Evolutionary conservation across 2,888 invertebrate species (phyloP), one percentile per base, ranked within the genome.

Genomic region (Orthosia gracilis): DNA sequence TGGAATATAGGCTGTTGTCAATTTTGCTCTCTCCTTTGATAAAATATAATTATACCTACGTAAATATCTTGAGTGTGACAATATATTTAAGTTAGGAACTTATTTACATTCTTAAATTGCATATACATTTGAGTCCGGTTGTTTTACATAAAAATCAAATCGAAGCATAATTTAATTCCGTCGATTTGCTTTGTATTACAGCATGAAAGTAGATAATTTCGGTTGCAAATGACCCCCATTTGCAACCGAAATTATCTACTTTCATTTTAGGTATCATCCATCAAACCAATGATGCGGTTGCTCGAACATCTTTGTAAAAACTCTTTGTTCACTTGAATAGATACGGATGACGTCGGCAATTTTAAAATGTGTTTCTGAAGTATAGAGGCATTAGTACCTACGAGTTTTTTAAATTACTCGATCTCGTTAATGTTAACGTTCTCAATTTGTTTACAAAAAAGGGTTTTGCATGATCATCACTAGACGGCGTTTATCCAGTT

Each of bases 321-420:
- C 81, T 67, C 49, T 81, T 78, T 75, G 67, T 75, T 73, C 59
- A 57, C 31, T 63, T 63, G 40, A 66, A 75, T n/a, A n/a, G n/a
- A n/a, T 66, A 54, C 49, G 17, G 26, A 64, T 75, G 76, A 78
- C 67, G 57, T 78, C 76, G 50, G 78, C 63, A 54, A 59, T 55
- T 63, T 63, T 54, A 63, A 67, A 81, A 62, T 54, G 26, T 55
- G 26, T 74, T 62, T 47, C 23, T 62, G 17, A 62, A 63, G 18
- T 57, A 26, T 55, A 40, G 66, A 21, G 58, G 7, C 3, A 7
- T 31, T 31, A 31, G 5, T 31, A 5, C 3, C 31, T 5, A 4
- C 40, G 40, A 40, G 40, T 40, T 40, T 40, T 9, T 40, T 40
- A 40, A 40, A 40, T 1, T 9, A 40, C 7, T 9, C 9, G 40